Evolutionary conservation across 1,140 invertebrate species (phyloP).

Genomic region (Aphelenchoides fujianensis): DNA sequence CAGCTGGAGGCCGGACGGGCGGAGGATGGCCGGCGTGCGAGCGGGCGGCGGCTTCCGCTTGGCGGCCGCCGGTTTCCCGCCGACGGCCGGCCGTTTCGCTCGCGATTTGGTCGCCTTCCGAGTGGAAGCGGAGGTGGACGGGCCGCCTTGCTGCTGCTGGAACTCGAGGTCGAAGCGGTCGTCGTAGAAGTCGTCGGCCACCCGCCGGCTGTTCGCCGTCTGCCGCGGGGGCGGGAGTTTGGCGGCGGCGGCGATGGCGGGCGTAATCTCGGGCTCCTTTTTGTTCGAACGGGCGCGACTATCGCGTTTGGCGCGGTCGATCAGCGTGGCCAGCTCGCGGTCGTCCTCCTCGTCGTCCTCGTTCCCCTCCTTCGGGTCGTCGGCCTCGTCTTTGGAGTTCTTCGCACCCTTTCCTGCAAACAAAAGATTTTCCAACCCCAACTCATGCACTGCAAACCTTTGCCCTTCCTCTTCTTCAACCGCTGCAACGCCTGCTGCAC

Average conservation of each 20-base stretch:
- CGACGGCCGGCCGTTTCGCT: too few species aligned
- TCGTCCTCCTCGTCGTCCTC: background rate
- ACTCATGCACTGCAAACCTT: background rate
- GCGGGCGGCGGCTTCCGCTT: too few species aligned
- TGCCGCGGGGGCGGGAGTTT: background rate
- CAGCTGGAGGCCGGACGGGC: too few species aligned
- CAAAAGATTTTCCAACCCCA: too few species aligned
- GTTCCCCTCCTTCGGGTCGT: background rate
- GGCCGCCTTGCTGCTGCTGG: too few species aligned
- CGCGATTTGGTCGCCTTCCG: too few species aligned
- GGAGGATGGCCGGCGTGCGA: too few species aligned
- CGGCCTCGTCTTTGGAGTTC: background rate
- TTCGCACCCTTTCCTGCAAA: background rate
- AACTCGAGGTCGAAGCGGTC: too few species aligned
- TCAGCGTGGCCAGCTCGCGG: background rate
- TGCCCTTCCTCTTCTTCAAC: constrained; percentile 18
- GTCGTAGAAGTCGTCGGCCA: too few species aligned
- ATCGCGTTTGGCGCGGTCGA: background rate
- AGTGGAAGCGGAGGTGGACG: too few species aligned
- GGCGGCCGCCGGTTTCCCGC: too few species aligned
- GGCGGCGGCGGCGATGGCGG: background rate
- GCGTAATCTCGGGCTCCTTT: background rate
- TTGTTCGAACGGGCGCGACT: background rate
- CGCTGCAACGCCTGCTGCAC: constrained; percentile 30
- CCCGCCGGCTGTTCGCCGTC: background rate